Evolutionary conservation across 2,797 vertebrate genomes (phyloP), one percentile per base, ranked within the genome.

Genomic region (Bradypus variegatus): DNA sequence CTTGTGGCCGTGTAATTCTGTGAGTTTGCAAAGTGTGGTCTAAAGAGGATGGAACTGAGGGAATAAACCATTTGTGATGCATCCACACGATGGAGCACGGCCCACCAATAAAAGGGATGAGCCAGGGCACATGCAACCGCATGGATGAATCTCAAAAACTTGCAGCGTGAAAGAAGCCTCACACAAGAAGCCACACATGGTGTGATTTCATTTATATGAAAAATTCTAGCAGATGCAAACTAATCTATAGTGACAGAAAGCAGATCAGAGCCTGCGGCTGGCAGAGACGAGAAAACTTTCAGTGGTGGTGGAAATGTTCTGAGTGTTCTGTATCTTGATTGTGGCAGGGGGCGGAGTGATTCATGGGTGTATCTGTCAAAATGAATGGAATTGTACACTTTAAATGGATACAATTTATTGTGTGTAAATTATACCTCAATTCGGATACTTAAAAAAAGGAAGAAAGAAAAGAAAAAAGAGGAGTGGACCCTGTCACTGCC

Each of bases 121-220:
- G 8, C 12, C 72, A 0, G 0, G 3, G 18, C 50, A 3, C 45
- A 27, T 0, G 29, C 29, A 4, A 5, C 33, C 5, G 11, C 36
- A 0, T 0, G 4, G 27, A 2, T 1, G 36, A 1, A 1, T 16
- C 75, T 77, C 45, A 19, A 3, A 79, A 31, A 33, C 31, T 29
- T 0, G 2, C 27, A 0, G 8, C 45, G 67, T 5, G 31, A 21
- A 65, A 41, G 78, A n/a, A 53, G 23, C n/a, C 19, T 3, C 25
- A 13, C 38, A 27, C 41, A 12, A 27, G 50, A 62, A 16, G 53
- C 33, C 55, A 36, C 23, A 1, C 1, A 9, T 36, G 5, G 27
- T 5, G 29, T 67, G 64, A 79, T 33, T 38, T n/a, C 45, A 1
- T 12, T 45, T 4, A 19, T 27, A 16, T 13, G 45, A 86, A 50